phyloP scores from a whole-genome alignment of 2,797 vertebrate species.

The Bucorvus abyssinicus region DNA sequence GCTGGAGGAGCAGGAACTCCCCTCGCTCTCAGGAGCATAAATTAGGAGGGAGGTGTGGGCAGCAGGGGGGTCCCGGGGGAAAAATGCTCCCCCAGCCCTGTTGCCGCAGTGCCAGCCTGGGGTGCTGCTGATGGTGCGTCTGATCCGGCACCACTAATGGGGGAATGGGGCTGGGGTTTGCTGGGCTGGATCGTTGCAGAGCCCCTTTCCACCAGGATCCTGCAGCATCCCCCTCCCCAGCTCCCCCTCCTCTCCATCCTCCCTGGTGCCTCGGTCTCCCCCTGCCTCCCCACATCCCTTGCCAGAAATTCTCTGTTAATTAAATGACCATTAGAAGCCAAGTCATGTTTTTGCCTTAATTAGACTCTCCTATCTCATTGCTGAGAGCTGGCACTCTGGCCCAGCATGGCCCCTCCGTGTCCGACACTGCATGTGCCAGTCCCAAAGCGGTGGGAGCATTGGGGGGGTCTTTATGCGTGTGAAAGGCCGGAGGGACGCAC shows the following conservation, averaged over 20 bases:
- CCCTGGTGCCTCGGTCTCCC: not conserved
- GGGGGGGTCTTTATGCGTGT: accelerated
- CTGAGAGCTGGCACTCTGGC: not conserved
- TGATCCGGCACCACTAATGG: accelerated
- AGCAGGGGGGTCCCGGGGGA: accelerated
- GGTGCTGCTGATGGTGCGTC: not conserved
- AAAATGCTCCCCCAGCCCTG: accelerated
- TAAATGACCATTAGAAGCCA: slow-evolving; percentile 42
- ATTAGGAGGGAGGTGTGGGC: not conserved
- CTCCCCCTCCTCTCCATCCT: not conserved
- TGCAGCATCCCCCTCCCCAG: not conserved
- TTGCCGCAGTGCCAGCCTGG: not conserved
- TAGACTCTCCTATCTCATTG: not conserved
- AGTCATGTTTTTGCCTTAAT: slow-evolving; percentile 12
- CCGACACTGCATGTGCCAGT: accelerated
- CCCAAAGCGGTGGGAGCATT: accelerated
- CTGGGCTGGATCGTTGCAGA: not conserved
- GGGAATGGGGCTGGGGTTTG: not conserved
- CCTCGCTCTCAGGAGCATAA: not conserved
- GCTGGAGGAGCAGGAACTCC: not conserved
- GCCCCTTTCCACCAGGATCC: not conserved
- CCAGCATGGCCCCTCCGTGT: accelerated
- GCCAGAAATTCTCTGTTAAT: not conserved
- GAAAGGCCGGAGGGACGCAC: accelerated
- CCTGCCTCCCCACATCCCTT: not conserved